Base-by-base conservation (phyloP, 2,888 invertebrate species). In the Andrena minutula region DNA sequence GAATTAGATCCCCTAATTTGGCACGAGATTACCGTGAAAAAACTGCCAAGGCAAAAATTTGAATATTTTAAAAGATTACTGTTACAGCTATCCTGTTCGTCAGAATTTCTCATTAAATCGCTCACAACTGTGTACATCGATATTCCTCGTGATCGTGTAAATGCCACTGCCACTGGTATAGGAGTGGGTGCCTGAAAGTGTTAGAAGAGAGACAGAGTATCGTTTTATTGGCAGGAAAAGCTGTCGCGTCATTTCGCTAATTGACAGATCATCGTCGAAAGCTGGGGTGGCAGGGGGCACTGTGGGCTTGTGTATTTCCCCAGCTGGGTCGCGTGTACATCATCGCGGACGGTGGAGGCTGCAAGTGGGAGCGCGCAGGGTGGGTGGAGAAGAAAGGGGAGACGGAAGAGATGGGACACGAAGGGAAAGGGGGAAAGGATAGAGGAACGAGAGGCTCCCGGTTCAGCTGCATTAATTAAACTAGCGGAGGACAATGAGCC, bases 401-500 rank as follows among this genome's bases (percentile, higher is more conserved):
- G 77, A 76, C 84, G 79, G 85, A 84, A 68, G 85, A 82, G 83
- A 64, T 63, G 70, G 63, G 71, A 60, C 32, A 16, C 20, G 56
- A 56, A 56, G n/a, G 56, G 60, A 30, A 71, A 64, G 73, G 83
- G 63, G 60, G 68, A 74, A 70, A 75, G 76, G 78, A 75, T 47
- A 51, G 64, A 60, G 72, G 70, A 75, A 73, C 78, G 79, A 76
- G 84, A 80, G 77, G 76, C 79, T 87, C 79, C 88, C 86, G 88
- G 89, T 91, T 91, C 89, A 89, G 93, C 91, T 92, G 93, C 92
- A 93, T 93, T 93, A 93, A 93, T 93, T 93, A 93, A 93, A 93
- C 92, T 92, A 92, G 92, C 90, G 89, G 91, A 92, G 92, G 92
- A 93, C 93, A 93, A 93, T 93, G 92, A 93, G 92, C 90, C 91